Conservation (phyloP, 2,113 vertebrate species). For the Seriola quinqueradiata region DNA sequence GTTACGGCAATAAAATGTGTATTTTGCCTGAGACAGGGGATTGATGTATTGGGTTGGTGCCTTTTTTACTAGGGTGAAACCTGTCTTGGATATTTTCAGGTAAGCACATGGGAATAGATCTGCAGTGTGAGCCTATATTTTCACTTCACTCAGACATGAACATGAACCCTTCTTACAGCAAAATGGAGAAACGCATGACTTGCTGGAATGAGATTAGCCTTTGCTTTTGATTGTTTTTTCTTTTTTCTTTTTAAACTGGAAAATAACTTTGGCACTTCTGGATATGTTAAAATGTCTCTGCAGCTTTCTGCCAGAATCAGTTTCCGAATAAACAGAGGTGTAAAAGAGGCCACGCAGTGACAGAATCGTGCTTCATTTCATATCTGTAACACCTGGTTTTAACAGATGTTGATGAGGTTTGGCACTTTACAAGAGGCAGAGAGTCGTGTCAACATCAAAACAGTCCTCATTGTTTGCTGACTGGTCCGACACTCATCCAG, state of each 20-base stretch:
- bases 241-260: background rate
- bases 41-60: background rate
- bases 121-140: background rate
- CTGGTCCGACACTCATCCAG: constrained; percentile 11
- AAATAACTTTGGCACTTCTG: constrained; percentile 23
- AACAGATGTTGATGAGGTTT: constrained; percentile 45
- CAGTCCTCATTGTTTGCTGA: constrained; percentile 12
- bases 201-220: background rate
- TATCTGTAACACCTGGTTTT: constrained; percentile 29
- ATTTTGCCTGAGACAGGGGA: background rate
- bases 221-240: background rate
- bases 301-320: constrained; percentile 21
- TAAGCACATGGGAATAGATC: background rate
- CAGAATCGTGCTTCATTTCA: constrained; percentile 10
- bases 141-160: background rate
- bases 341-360: constrained; percentile 2
- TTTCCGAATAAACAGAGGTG: constrained; percentile 23
- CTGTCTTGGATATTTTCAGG: constrained; percentile 3
- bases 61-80: background rate
- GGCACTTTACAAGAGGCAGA: constrained; percentile 16
- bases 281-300: background rate
- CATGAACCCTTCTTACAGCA: background rate
- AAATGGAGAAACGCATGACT: background rate
- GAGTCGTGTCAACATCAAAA: constrained; percentile 29
- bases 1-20: constrained; percentile 5